Evolutionary conservation across 2,888 invertebrate species (phyloP).

Genomic region (Danaus chrysippus): DNA sequence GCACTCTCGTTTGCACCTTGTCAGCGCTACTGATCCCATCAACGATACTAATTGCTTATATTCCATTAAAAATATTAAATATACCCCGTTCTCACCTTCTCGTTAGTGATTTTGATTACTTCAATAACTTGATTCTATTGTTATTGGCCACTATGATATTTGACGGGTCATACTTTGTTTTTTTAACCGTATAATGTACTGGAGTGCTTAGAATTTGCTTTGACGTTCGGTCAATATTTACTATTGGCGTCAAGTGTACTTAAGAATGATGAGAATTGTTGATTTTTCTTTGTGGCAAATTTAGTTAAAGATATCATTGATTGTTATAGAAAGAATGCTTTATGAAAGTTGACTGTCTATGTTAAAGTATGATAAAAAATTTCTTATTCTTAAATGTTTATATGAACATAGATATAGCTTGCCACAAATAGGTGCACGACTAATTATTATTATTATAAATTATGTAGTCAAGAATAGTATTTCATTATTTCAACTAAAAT

Average conservation of each 20-base stretch:
- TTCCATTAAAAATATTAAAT: constrained; percentile 76
- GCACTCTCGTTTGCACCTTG: constrained; percentile 78
- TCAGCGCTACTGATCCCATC: constrained; percentile 76
- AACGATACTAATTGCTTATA: constrained; percentile 73
- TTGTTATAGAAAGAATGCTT: not conserved
- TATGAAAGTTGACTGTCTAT: not conserved
- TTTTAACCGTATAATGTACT: constrained; percentile 53
- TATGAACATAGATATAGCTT: too few relatives aligned
- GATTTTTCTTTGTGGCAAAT: constrained; percentile 19
- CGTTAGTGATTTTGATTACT: constrained; percentile 68
- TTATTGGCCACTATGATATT: constrained; percentile 66
- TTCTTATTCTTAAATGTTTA: too few relatives aligned
- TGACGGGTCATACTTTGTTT: constrained; percentile 55
- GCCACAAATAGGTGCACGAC: too few relatives aligned
- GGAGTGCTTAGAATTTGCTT: constrained; percentile 56
- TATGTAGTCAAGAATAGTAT: too few relatives aligned
- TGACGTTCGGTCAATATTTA: constrained; percentile 39
- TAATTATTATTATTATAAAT: too few relatives aligned
- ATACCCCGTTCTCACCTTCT: constrained; percentile 68
- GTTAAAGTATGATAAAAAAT: too few relatives aligned
- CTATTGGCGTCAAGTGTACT: constrained; percentile 17
- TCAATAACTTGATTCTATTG: constrained; percentile 68
- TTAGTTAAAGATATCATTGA: constrained; percentile 3
- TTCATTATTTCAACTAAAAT: not conserved
- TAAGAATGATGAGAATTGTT: constrained; percentile 11